Evolutionary conservation across 2,888 invertebrate species (phyloP).

Genomic region (Panorpa germanica): DNA sequence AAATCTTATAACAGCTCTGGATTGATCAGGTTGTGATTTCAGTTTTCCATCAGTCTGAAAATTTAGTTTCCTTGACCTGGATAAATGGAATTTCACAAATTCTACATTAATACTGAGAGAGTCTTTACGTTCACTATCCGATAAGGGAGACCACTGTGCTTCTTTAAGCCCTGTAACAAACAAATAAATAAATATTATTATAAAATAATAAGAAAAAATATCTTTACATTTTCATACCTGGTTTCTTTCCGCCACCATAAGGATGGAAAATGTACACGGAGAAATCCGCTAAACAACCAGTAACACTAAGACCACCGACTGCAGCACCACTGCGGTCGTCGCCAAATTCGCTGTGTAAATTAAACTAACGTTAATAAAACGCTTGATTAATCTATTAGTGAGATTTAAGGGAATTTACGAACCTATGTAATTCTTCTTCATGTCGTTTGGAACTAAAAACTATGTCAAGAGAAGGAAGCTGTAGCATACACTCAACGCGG

Average conservation of each 20-base stretch:
- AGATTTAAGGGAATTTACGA: slow-evolving; percentile 17
- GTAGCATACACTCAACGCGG: slow-evolving; percentile 86
- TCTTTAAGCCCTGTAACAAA: slow-evolving; percentile 46
- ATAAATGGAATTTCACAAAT: slow-evolving; percentile 90
- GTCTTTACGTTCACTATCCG: slow-evolving; percentile 83
- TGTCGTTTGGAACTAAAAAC: slow-evolving; percentile 88
- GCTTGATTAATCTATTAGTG: no score
- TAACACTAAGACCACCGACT: slow-evolving; percentile 83
- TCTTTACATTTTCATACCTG: slow-evolving; percentile 31
- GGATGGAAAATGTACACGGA: slow-evolving; percentile 97
- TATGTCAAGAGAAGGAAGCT: slow-evolving; percentile 90
- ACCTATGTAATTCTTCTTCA: slow-evolving; percentile 36
- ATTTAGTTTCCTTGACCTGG: slow-evolving; percentile 76
- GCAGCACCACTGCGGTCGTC: no score
- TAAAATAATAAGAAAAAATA: slow-evolving; percentile 1
- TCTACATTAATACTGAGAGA: slow-evolving; percentile 92
- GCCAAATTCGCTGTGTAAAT: no score
- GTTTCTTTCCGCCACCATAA: slow-evolving; percentile 79
- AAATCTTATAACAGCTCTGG: slow-evolving; percentile 77
- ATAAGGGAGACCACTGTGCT: slow-evolving; percentile 71
- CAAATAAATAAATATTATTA: slow-evolving; percentile 4
- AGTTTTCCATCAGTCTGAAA: slow-evolving; percentile 37
- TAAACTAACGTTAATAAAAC: no score
- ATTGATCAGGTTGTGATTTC: slow-evolving; percentile 34
- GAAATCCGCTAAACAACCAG: slow-evolving; percentile 91